Conservation (phyloP, 2,113 vertebrate genomes). For the Zeus faber region DNA sequence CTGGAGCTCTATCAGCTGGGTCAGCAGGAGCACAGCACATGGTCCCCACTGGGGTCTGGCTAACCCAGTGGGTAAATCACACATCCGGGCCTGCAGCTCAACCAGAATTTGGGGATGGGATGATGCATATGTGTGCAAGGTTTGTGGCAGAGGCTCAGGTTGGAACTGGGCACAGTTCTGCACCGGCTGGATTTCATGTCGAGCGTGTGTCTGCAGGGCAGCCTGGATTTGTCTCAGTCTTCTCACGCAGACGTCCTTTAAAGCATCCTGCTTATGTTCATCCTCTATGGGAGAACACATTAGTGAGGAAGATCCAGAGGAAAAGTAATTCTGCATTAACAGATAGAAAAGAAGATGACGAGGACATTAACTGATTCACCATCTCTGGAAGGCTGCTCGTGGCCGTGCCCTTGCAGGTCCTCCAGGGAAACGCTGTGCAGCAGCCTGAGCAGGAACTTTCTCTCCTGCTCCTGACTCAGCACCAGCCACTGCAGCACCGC, state of each 20-base stretch:
- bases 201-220: slow-evolving; percentile 19
- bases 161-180: neutral
- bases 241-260: slow-evolving; percentile 46
- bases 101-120: neutral
- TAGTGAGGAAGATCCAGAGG: neutral
- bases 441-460: slow-evolving; percentile 57
- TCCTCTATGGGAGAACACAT: slow-evolving; percentile 22
- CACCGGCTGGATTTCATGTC: neutral
- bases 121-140: neutral
- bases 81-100: neutral
- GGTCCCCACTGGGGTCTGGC: slow-evolving; percentile 29
- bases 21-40: slow-evolving; percentile 48
- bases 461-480: slow-evolving; percentile 70
- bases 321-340: neutral
- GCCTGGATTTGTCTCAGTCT: slow-evolving; percentile 49
- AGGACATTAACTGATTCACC: slow-evolving; percentile 23
- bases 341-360: slow-evolving; percentile 1
- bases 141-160: slow-evolving; percentile 3
- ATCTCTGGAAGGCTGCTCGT: slow-evolving; percentile 12
- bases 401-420: slow-evolving; percentile 46
- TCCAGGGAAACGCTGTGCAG: slow-evolving; percentile 51
- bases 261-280: slow-evolving; percentile 7
- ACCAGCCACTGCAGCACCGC: slow-evolving; percentile 63
- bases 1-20: slow-evolving; percentile 54
- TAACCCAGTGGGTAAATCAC: neutral